Evolutionary conservation across 2,113 vertebrate species (phyloP).

Genomic region (Orcinus orca): DNA sequence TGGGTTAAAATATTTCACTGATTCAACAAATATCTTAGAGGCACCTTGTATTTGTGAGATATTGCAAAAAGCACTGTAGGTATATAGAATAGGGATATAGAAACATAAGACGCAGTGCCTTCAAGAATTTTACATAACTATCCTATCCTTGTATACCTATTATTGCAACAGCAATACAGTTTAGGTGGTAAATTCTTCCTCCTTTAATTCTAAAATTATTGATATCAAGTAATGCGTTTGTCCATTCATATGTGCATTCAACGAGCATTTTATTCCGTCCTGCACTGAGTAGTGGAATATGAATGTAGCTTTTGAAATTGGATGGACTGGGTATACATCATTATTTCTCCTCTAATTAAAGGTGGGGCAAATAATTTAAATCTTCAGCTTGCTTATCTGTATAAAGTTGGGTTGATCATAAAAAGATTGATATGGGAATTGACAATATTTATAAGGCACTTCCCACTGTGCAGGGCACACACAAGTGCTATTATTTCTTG

Average conservation of each 20-base stretch:
- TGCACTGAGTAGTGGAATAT: background rate
- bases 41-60: background rate
- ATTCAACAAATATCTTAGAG: background rate
- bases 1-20: constrained; percentile 21
- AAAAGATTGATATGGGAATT: background rate
- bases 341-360: background rate
- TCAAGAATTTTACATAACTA: background rate
- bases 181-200: background rate
- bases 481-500: background rate
- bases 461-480: background rate
- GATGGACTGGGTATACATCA: background rate
- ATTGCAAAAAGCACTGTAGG: background rate
- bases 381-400: background rate
- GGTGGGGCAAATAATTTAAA: background rate
- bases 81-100: background rate
- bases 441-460: background rate
- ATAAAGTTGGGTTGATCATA: background rate
- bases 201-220: background rate
- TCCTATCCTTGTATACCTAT: background rate
- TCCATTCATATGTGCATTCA: background rate
- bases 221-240: background rate
- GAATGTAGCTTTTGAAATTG: background rate
- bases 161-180: background rate
- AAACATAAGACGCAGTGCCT: background rate
- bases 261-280: background rate